Evolutionary conservation across 2,113 vertebrate genomes (phyloP).

Genomic region (Naja naja): DNA sequence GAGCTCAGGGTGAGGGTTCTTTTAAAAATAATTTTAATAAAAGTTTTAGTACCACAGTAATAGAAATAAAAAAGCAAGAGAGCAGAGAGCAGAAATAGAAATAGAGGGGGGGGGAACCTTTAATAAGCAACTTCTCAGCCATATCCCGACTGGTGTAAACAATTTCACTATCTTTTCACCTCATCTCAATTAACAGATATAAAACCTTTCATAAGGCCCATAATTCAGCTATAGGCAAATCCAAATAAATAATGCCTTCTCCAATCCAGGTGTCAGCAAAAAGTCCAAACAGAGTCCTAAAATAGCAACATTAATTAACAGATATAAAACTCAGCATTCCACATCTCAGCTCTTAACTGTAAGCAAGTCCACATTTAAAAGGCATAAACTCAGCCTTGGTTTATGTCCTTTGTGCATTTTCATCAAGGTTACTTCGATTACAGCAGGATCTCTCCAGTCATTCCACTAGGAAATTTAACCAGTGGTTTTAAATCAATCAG

Average conservation of each 20-base stretch:
- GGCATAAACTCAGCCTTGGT: background rate
- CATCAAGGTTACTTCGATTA: background rate
- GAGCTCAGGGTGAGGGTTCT: background rate
- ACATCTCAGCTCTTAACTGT: background rate
- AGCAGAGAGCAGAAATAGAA: background rate
- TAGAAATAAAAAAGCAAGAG: background rate
- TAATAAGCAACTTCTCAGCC: background rate
- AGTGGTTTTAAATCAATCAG: background rate
- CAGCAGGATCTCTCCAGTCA: background rate
- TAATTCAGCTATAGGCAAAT: background rate
- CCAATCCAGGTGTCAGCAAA: background rate
- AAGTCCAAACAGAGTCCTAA: background rate
- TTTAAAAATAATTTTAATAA: background rate
- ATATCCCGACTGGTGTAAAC: background rate
- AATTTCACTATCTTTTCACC: background rate
- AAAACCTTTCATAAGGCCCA: background rate
- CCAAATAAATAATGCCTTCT: background rate
- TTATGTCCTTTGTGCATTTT: background rate
- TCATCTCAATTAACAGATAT: background rate
- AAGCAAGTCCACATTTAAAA: background rate
- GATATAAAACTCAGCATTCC: background rate
- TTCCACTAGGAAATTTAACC: background rate
- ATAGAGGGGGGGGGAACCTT: background rate
- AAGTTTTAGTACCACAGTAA: background rate
- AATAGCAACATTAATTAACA: background rate